These are phyloP conservation scores for Balaenoptera acutorostrata DNA, from an alignment of 2,113 vertebrate species.

Conservation along the genomic window DNA sequence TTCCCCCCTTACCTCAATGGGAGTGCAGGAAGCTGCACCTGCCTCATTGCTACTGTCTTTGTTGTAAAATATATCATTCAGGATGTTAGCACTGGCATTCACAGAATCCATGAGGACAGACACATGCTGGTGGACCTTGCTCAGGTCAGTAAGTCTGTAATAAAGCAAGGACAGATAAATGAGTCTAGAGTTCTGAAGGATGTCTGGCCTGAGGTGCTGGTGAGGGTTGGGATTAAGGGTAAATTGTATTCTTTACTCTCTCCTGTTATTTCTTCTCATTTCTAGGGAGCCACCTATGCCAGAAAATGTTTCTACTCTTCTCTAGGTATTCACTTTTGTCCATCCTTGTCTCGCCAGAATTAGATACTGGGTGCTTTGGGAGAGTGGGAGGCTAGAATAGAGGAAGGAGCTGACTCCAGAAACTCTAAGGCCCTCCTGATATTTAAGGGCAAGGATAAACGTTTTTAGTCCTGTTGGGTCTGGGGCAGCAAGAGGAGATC, in stretches of 20 bases:
- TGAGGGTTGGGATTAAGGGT: background rate
- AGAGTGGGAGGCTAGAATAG: background rate
- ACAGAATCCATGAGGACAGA: constrained; percentile 70
- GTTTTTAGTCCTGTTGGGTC: background rate
- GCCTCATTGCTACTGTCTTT: constrained; percentile 31
- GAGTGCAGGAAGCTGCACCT: constrained; percentile 50
- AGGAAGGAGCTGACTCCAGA: background rate
- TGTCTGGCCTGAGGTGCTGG: background rate
- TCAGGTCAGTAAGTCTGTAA: constrained; percentile 66
- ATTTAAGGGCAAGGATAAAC: constrained; percentile 23
- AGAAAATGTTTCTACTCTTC: background rate
- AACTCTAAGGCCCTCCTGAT: background rate
- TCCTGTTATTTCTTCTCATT: background rate
- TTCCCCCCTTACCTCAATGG: constrained; percentile 55
- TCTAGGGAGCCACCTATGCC: background rate
- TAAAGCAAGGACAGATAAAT: constrained; percentile 17
- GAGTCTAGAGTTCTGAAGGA: background rate
- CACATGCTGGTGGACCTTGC: constrained; percentile 68
- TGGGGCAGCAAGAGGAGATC: background rate
- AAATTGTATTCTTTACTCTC: background rate
- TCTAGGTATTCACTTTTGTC: constrained; percentile 13
- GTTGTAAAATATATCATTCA: constrained; percentile 55
- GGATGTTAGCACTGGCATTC: constrained; percentile 44
- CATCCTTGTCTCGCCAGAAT: background rate
- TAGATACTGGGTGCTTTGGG: background rate